phyloP scores from a whole-genome alignment of 1,140 invertebrate genomes.

The Temnothorax nylanderi region DNA sequence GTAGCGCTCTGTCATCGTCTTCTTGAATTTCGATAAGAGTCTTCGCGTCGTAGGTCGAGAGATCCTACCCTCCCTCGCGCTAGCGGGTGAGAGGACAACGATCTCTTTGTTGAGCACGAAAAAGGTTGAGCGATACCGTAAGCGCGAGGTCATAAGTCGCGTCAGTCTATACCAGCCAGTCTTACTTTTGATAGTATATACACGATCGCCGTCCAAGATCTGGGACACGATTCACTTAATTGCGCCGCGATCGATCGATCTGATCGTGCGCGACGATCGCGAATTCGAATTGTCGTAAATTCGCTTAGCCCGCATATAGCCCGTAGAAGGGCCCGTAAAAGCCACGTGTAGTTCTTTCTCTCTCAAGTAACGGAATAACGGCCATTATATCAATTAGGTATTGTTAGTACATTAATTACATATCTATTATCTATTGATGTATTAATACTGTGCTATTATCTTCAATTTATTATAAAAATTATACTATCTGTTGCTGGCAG shows the following conservation, averaged over 20 bases:
- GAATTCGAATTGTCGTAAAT: conserved; percentile 20
- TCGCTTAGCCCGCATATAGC: not conserved
- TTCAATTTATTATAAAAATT: not conserved
- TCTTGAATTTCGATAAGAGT: conserved; percentile 54
- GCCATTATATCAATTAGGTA: not conserved
- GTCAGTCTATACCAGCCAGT: conserved; percentile 52
- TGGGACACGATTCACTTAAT: conserved; percentile 49
- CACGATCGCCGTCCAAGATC: conserved; percentile 26
- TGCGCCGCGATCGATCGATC: conserved; percentile 26
- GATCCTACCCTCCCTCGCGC: conserved; percentile 26
- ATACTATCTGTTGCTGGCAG: not conserved
- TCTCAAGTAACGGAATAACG: not conserved
- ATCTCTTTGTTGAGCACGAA: conserved; percentile 56
- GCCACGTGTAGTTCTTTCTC: no score
- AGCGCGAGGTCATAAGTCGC: conserved; percentile 38
- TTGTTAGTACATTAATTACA: not conserved
- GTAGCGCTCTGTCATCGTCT: conserved; percentile 19
- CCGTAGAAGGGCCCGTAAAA: no score
- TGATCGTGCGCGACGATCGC: conserved; percentile 28
- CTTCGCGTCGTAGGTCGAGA: conserved; percentile 6
- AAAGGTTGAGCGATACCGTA: conserved; percentile 53
- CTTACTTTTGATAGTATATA: conserved; percentile 50
- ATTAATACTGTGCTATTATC: not conserved
- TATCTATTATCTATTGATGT: not conserved
- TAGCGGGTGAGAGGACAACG: conserved; percentile 46